A percentile compares a stretch with the other conserved stretches of the same genome.
Evolutionary conservation across 1,140 invertebrate species (phyloP).

Genomic region (Andrena cerasifolii): DNA sequence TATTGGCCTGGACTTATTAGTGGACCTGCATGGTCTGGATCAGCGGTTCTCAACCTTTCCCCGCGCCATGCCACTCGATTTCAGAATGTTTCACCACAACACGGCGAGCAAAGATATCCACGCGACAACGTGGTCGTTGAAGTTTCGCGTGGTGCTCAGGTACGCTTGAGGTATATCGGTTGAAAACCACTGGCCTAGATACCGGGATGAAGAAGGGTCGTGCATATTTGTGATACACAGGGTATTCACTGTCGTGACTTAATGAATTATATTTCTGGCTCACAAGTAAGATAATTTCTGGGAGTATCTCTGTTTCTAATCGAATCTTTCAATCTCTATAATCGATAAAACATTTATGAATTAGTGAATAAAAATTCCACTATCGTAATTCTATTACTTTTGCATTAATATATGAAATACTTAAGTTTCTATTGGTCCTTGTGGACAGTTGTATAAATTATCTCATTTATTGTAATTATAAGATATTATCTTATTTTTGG

Average conservation of each 20-base stretch:
- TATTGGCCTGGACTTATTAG: slow-evolving; percentile 29
- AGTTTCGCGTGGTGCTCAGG: background rate
- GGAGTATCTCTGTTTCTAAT: background rate
- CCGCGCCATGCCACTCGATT: background rate
- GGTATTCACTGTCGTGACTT: background rate
- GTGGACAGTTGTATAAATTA: background rate
- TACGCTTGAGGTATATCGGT: background rate
- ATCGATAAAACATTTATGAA: no score
- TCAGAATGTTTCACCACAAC: no score
- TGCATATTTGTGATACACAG: background rate
- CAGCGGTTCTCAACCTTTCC: background rate
- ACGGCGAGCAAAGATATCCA: no score
- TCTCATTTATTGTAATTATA: background rate
- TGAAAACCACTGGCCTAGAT: slow-evolving; percentile 1
- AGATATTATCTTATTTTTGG: background rate
- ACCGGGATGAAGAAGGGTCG: background rate
- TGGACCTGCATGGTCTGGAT: background rate
- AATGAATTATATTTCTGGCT: background rate
- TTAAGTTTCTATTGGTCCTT: background rate
- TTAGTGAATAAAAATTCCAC: background rate
- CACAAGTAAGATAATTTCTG: slow-evolving; percentile 1
- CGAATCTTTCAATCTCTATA: no score
- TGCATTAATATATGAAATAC: no score
- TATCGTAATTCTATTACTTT: background rate
- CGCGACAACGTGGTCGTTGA: no score